Evolutionary conservation across 2,797 vertebrate genomes (phyloP).

Genomic region (Hylomyscus alleni): DNA sequence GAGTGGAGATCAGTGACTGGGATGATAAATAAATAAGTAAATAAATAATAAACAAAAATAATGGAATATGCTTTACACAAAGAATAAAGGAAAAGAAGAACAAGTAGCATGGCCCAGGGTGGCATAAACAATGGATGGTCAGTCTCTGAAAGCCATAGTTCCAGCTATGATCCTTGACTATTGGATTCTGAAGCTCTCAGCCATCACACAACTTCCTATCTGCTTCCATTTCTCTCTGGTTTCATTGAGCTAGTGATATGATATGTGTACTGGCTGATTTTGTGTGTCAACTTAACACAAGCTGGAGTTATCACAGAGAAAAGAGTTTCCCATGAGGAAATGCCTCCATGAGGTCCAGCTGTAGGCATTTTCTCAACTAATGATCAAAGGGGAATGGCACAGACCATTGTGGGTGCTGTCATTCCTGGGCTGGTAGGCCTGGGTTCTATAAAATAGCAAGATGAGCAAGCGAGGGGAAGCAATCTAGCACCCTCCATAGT

Average conservation of each 20-base stretch:
- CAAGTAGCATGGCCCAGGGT: rapidly evolving
- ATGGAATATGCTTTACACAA: neutral
- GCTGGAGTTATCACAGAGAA: neutral
- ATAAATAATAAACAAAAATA: neutral
- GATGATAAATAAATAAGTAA: neutral
- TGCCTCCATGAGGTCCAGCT: neutral
- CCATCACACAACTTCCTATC: neutral
- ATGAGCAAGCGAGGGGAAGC: neutral
- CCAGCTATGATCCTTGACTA: neutral
- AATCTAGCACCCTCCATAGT: neutral
- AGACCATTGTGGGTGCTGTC: neutral
- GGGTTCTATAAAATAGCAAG: neutral
- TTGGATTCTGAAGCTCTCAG: neutral
- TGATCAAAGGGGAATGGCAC: neutral
- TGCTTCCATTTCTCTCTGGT: neutral
- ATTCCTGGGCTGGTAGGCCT: neutral
- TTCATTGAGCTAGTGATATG: neutral
- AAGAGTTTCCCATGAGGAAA: neutral
- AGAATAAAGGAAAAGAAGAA: neutral
- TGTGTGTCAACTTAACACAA: neutral
- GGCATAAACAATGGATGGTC: neutral
- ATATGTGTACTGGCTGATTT: neutral
- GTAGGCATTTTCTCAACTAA: neutral
- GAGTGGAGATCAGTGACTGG: neutral
- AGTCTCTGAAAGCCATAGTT: neutral